These are phyloP conservation scores for Mactromeris polynyma DNA, from an alignment of 2,888 invertebrate species.

Conservation along the genomic window DNA sequence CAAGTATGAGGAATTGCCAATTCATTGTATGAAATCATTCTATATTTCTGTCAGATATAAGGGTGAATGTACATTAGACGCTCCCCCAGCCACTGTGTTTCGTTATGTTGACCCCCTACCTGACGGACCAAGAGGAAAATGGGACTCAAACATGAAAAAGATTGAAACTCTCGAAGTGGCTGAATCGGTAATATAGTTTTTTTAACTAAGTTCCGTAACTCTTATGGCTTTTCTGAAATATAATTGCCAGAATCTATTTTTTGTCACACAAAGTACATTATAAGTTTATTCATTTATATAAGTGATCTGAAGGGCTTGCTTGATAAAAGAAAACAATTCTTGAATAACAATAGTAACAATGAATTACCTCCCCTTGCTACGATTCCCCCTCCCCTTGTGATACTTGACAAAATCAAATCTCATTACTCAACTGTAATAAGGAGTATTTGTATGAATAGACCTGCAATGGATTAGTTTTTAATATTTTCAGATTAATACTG, in stretches of 20 bases:
- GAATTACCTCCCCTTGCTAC: too few relatives aligned
- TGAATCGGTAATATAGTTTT: slow-evolving; percentile 80
- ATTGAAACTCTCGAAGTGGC: slow-evolving; percentile 80
- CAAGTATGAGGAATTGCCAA: too few relatives aligned
- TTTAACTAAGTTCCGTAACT: too few relatives aligned
- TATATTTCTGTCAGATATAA: slow-evolving; percentile 80
- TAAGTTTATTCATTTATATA: too few relatives aligned
- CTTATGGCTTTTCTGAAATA: too few relatives aligned
- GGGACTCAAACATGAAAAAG: slow-evolving; percentile 86
- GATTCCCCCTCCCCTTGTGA: too few relatives aligned
- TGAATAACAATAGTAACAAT: too few relatives aligned
- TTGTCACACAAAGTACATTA: too few relatives aligned
- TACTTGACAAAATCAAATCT: slow-evolving; percentile 5
- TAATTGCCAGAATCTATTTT: too few relatives aligned
- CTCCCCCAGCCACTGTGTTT: slow-evolving; percentile 83
- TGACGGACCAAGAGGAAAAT: slow-evolving; percentile 79
- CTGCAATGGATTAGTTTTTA: not conserved
- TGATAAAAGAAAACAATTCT: too few relatives aligned
- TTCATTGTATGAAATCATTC: not conserved
- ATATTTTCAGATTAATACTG: not conserved
- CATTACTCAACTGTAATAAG: not conserved
- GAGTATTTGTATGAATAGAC: not conserved
- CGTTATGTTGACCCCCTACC: slow-evolving; percentile 84
- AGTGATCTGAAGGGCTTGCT: too few relatives aligned
- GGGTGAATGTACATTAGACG: slow-evolving; percentile 81